Conservation (phyloP, 2,113 vertebrate species). For the Sander vitreus region DNA sequence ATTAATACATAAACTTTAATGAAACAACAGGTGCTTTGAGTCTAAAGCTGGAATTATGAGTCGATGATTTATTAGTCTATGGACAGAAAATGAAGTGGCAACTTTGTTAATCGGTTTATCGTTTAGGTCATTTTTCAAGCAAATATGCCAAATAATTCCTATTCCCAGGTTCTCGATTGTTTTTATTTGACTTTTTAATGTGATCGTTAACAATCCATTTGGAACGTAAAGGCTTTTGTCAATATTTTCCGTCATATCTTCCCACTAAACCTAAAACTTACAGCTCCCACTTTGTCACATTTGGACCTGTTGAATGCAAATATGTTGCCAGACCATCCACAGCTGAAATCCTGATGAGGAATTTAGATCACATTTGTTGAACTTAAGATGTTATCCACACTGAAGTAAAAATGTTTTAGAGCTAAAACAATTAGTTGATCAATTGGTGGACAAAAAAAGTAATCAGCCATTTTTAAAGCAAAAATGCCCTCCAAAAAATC, state of each 20-base stretch:
- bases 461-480: background rate
- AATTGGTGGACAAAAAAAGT: background rate
- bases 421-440: background rate
- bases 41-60: background rate
- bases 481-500: background rate
- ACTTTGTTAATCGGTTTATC: background rate
- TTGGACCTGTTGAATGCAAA: background rate
- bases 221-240: no score
- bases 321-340: background rate
- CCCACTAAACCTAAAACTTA: background rate
- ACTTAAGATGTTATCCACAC: background rate
- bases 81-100: no score
- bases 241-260: background rate
- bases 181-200: background rate
- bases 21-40: slow-evolving; percentile 2
- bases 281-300: background rate
- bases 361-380: background rate
- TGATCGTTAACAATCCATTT: background rate
- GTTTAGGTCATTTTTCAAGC: background rate
- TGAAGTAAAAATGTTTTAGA: background rate
- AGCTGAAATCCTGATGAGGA: background rate
- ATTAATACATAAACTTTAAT: background rate
- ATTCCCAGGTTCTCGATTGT: background rate
- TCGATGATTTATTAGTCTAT: no score
- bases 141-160: background rate